Evolutionary conservation across 2,113 vertebrate species (phyloP).

Genomic region (Hipposideros armiger): DNA sequence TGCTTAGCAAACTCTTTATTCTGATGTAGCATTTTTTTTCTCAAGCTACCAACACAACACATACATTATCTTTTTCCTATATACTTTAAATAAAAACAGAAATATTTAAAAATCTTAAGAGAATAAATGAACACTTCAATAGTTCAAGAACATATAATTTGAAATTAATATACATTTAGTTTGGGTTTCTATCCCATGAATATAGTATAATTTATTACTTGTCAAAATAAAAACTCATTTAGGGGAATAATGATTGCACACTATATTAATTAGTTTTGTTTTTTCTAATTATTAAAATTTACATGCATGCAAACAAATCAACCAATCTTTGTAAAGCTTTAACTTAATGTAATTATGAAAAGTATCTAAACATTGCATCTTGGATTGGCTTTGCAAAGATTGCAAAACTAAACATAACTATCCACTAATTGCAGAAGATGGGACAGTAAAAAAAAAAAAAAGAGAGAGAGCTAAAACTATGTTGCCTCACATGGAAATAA

Average conservation of each 20-base stretch:
- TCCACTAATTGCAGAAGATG: not conserved
- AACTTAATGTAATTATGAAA: not conserved
- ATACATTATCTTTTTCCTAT: not conserved
- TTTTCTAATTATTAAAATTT: not conserved
- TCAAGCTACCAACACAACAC: not conserved
- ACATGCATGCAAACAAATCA: not conserved
- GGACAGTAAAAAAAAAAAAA: not conserved
- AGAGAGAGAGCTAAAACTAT: not conserved
- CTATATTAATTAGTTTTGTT: not conserved
- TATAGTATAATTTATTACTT: not conserved
- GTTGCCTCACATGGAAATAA: not conserved
- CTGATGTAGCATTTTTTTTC: not conserved
- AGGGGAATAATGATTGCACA: not conserved
- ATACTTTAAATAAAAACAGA: not conserved
- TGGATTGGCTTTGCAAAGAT: not conserved
- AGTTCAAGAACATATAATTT: not conserved
- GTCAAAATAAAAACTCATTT: not conserved
- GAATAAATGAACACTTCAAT: not conserved
- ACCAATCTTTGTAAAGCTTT: not conserved
- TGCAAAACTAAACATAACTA: not conserved
- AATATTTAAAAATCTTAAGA: not conserved
- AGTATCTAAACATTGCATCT: not conserved
- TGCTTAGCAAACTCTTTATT: conserved; percentile 31
- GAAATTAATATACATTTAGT: not conserved
- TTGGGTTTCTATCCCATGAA: not conserved